These are phyloP conservation scores for Clanis bilineata DNA, from an alignment of 2,888 invertebrate species.

Conservation along the genomic window DNA sequence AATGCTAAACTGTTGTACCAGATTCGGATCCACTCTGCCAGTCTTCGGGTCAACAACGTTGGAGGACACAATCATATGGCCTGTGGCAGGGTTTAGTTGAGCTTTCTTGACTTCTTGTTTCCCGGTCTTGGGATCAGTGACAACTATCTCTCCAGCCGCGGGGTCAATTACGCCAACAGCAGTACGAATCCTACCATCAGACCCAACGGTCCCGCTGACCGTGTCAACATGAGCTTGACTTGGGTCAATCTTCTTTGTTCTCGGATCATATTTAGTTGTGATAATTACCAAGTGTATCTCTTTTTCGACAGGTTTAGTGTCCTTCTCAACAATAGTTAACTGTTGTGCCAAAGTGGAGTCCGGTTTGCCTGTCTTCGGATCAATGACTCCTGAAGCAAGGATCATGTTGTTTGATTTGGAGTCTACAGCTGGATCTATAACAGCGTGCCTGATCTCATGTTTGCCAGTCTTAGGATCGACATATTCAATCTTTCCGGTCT, in stretches of 20 bases:
- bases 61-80: slow-evolving; percentile 80
- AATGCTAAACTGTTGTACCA: slow-evolving; percentile 75
- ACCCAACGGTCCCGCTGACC: slow-evolving; percentile 82
- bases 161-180: slow-evolving; percentile 86
- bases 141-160: slow-evolving; percentile 78
- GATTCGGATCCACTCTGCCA: slow-evolving; percentile 83
- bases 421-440: slow-evolving; percentile 64
- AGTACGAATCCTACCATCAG: slow-evolving; percentile 79
- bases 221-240: slow-evolving; percentile 72
- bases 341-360: slow-evolving; percentile 77
- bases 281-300: slow-evolving; percentile 83
- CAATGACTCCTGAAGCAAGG: slow-evolving; percentile 71
- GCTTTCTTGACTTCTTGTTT: slow-evolving; percentile 82
- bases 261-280: slow-evolving; percentile 83
- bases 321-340: slow-evolving; percentile 75
- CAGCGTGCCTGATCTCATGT: slow-evolving; percentile 81
- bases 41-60: slow-evolving; percentile 81
- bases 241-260: slow-evolving; percentile 71
- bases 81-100: slow-evolving; percentile 79
- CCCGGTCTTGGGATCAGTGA: slow-evolving; percentile 72
- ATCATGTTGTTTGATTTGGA: slow-evolving; percentile 74
- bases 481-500: slow-evolving; percentile 80
- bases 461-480: slow-evolving; percentile 82
- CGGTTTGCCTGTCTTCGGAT: slow-evolving; percentile 83
- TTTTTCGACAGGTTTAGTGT: slow-evolving; percentile 64